Percentiles rank a stretch among this genome's conserved stretches.
Evolutionary conservation across 2,888 invertebrate genomes (phyloP).

Genomic region (Panzeria rudis): DNA sequence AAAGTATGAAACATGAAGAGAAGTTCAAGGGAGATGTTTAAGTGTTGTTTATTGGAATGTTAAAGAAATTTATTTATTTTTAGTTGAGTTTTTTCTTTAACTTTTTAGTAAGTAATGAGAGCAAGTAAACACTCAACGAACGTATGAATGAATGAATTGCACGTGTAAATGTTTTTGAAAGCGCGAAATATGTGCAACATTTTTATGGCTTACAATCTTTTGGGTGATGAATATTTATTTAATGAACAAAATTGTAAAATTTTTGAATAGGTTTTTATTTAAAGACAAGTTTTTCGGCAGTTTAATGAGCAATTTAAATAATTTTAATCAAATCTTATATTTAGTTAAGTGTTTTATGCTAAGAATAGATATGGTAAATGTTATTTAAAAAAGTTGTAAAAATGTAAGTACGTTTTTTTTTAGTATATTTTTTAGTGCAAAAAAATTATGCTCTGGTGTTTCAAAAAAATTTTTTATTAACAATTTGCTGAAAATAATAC

Average conservation of each 20-base stretch:
- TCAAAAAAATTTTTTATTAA: too few relatives aligned
- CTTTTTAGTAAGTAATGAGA: conserved; percentile 34
- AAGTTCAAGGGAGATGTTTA: conserved; percentile 69
- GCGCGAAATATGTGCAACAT: conserved; percentile 40
- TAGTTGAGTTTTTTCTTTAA: not conserved
- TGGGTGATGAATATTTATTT: conserved; percentile 42
- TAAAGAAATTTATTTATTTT: conserved; percentile 61
- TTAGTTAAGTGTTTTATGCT: not conserved
- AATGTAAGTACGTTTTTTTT: too few relatives aligned
- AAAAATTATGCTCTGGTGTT: too few relatives aligned
- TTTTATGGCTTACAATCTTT: conserved; percentile 41
- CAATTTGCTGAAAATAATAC: too few relatives aligned
- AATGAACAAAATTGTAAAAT: conserved; percentile 25
- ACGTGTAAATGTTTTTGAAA: not conserved
- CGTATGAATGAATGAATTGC: not conserved
- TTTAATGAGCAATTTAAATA: conserved; percentile 24
- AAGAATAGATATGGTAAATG: not conserved
- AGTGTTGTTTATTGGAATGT: conserved; percentile 65
- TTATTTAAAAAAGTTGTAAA: not conserved
- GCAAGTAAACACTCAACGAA: not conserved
- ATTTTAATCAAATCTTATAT: conserved; percentile 4
- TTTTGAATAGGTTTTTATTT: conserved; percentile 11
- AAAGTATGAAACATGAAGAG: conserved; percentile 65
- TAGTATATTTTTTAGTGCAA: too few relatives aligned
- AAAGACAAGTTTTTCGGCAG: not conserved